Base-by-base conservation (phyloP, 2,797 vertebrate genomes). In the Pangasius krempfi region DNA sequence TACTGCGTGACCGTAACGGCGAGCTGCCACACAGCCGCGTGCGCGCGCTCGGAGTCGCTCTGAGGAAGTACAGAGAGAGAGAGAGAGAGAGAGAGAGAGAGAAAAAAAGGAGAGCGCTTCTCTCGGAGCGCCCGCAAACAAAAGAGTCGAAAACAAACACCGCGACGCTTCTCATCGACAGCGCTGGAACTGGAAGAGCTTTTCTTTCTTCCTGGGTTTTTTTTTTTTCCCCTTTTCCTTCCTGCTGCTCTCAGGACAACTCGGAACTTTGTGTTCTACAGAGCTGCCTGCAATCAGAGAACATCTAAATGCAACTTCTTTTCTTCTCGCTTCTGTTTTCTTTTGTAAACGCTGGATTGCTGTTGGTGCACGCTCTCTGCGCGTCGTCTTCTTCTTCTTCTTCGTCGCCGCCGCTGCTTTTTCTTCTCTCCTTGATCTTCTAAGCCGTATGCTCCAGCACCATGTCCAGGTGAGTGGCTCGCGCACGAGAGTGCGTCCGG, bases 381-480 rank as follows among this genome's bases (percentile, higher is more conserved):
- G 87, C 88, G 79, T 85, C 81, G n/a, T 87, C 47, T 47, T 47
- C 47, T 47, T 44, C 40, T 44, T 6, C 40, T 44, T 44, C 33
- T 33, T 3, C 3, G 40, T 40, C 40, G 47, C 47, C 47, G 47
- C 0, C 30, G 44, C 66, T 33, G 76, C 62, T 88, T 88, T 89
- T 81, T 70, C 52, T 76, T 50, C 73, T 85, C 70, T 58, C 72
- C 75, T 89, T 87, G 87, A 86, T 78, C 87, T 85, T 58, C 86
- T 83, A 88, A 90, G 54, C 80, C 78, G 89, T 75, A 86, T 85
- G 62, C 70, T 47, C 86, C 54, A 56, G 66, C 20, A 50, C 75
- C 78, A 85, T 84, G 87, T 90, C 89, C 90, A 94, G 92, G 93
- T 94, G 88, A 92, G 92, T 9, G 50, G 47, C 47, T 16, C 37